Evolutionary conservation across 2,797 vertebrate species (phyloP), one percentile per base, ranked within the genome.

Genomic region (Molossus alvarezi): DNA sequence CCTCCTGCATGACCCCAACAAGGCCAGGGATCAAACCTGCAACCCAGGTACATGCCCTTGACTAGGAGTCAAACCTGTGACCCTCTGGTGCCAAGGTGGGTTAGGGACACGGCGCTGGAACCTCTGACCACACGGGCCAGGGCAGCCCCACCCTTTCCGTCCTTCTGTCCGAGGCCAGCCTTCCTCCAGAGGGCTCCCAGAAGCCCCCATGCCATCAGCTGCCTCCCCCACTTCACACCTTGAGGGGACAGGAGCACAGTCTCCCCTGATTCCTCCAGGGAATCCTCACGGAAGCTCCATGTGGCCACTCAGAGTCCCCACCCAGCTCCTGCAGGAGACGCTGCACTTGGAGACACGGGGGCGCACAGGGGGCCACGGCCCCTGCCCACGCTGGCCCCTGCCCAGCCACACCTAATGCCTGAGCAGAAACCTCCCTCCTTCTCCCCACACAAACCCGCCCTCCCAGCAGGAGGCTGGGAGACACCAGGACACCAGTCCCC

Each of bases 121-220:
- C 41, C 41, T 5, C 41, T 45, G 41, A 45, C 41, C 41, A 45
- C 41, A 45, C 41, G 4, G 41, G 41, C 41, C 41, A 45, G 41
- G 41, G 41, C 41, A 45, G 41, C 41, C 60, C n/a, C 41, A 23
- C 77, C 5, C 0, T 37, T 7, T 69, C 25, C 25, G 20, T 53
- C 45, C 29, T 45, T 62, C 18, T 23, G 0, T 8, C 85, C 45
- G 20, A 2, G 2, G 12, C 27, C n/a, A 0, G 13, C 83, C 53
- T 37, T 62, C 53, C 15, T 51, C 45, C 45, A 11, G 5, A 33
- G 51, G 14, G 17, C 82, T 3, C 1, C 12, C 0, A 0, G 64
- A 21, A 29, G 45, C 27, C 55, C 51, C 33, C 1, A n/a, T 1
- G 0, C 48, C 8, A 0, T n/a, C 41, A 0, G 3, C 20, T n/a